Conservation (phyloP, 2,797 vertebrate genomes). For the Xerus rutilus region DNA sequence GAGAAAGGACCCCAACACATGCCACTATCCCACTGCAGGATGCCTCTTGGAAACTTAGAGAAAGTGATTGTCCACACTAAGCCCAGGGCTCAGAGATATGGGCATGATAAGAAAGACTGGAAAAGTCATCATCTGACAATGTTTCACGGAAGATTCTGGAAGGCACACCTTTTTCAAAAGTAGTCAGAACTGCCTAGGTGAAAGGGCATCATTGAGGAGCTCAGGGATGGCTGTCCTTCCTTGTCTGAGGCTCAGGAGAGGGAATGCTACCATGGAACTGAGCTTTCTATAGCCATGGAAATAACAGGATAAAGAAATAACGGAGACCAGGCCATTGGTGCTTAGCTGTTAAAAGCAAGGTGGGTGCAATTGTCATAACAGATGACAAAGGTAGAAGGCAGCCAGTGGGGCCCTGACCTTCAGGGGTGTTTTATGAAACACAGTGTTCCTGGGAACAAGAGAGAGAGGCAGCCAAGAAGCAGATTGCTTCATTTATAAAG, state of each 20-base stretch:
- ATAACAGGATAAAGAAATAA: neutral
- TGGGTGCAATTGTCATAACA: neutral
- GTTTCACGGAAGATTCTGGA: neutral
- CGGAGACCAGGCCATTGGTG: neutral
- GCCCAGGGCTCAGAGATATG: neutral
- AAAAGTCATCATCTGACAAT: neutral
- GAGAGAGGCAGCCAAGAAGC: neutral
- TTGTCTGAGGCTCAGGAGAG: neutral
- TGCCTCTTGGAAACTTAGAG: neutral
- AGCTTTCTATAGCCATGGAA: neutral
- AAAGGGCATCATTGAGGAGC: neutral
- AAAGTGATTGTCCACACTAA: neutral
- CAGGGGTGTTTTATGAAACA: neutral
- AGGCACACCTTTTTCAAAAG: neutral
- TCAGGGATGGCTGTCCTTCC: neutral
- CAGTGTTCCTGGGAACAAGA: neutral
- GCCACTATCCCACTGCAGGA: neutral
- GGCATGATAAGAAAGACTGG: neutral
- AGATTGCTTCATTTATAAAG: neutral
- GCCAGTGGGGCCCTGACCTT: neutral
- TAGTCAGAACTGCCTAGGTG: neutral
- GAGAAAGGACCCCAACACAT: neutral
- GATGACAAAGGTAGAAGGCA: neutral
- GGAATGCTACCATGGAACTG: neutral
- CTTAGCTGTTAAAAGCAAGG: neutral